A percentile compares a stretch with the other conserved stretches of the same genome.
Conservation (phyloP, 2,797 vertebrate genomes). For the Gymnoscopelus braueri region DNA sequence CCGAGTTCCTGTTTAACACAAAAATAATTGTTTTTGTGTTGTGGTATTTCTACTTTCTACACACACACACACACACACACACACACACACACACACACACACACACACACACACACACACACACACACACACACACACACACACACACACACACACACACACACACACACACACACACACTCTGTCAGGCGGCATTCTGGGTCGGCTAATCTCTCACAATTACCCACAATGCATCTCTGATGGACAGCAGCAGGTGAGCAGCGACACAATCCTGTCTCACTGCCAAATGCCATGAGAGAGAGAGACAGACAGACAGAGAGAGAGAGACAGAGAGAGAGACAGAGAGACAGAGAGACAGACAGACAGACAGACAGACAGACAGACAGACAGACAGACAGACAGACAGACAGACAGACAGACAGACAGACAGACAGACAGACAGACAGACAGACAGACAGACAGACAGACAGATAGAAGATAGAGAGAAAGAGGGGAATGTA, state of each 20-base stretch:
- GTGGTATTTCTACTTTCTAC: no score
- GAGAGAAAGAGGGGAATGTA: no score
- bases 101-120: neutral
- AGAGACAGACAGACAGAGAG: neutral
- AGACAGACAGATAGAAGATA: no score
- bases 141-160: neutral
- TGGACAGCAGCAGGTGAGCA: slow-evolving; percentile 65
- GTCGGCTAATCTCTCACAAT: slow-evolving; percentile 60
- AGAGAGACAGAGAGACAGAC: neutral
- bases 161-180: neutral
- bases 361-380: no score
- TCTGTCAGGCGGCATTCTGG: slow-evolving; percentile 55
- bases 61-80: no score
- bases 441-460: no score
- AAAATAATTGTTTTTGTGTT: no score
- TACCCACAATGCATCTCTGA: slow-evolving; percentile 48
- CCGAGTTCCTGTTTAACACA: no score
- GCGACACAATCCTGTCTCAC: slow-evolving; percentile 43
- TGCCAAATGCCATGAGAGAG: slow-evolving; percentile 38
- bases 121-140: neutral
- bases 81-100: neutral
- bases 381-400: no score
- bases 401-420: no score
- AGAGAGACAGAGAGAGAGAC: neutral
- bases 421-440: no score